A percentile compares a stretch with the other conserved stretches of the same genome.
These are phyloP conservation scores for Trichogramma dendrolimi DNA, from an alignment of 2,888 invertebrate species.

Conservation along the genomic window DNA sequence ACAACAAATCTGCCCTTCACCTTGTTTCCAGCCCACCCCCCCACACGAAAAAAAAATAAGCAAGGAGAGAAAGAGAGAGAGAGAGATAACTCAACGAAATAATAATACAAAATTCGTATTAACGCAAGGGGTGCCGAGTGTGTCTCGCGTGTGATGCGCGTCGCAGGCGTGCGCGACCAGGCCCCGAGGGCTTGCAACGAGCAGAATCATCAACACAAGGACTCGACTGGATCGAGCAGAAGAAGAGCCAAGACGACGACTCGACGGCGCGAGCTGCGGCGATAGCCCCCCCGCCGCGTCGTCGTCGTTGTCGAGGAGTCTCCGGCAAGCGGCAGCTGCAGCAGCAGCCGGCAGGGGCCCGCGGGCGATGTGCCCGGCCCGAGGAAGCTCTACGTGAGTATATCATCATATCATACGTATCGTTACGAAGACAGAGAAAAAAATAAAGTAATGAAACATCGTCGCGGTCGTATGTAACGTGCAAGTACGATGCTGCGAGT, in stretches of 20 bases:
- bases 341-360: conserved; percentile 42
- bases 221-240: conserved; percentile 22
- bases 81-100: no score
- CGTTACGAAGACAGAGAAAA: not conserved
- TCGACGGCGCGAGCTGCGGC: no score
- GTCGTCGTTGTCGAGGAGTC: not conserved
- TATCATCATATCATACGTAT: conserved; percentile 14
- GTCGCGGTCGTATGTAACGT: not conserved
- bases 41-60: no score
- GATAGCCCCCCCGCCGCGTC: no score
- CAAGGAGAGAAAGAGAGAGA: no score
- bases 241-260: conserved; percentile 28
- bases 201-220: conserved; percentile 32
- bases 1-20: no score
- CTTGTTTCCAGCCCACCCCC: no score
- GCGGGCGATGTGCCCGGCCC: conserved; percentile 53
- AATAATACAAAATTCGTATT: no score
- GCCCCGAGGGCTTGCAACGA: conserved; percentile 27
- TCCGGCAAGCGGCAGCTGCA: not conserved
- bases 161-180: conserved; percentile 11
- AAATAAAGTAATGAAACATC: not conserved
- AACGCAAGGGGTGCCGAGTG: not conserved
- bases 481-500: no score
- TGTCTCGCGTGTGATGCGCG: not conserved
- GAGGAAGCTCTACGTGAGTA: conserved; percentile 51